Evolutionary conservation across 1,140 invertebrate species (phyloP).

Genomic region (Odontomachus brunneus): DNA sequence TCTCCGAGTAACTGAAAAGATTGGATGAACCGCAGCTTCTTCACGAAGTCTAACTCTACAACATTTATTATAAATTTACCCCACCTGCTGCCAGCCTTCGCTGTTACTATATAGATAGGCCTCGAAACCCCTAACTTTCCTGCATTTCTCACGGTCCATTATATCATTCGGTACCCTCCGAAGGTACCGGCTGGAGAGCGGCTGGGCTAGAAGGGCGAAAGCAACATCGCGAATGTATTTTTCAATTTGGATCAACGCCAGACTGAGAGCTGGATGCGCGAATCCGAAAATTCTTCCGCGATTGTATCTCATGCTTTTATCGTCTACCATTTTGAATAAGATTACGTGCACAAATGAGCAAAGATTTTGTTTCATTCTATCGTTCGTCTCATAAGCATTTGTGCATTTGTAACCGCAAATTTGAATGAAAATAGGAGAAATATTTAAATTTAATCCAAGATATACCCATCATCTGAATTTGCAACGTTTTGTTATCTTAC

Average conservation of each 20-base stretch:
- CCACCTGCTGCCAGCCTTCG: conserved; percentile 35
- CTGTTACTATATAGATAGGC: conserved; percentile 65
- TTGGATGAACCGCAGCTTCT: conserved; percentile 75
- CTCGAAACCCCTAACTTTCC: conserved; percentile 82
- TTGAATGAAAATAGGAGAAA: too few relatives aligned
- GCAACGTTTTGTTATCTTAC: too few relatives aligned
- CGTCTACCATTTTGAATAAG: background rate
- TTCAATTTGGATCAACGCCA: conserved; percentile 78
- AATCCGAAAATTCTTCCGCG: conserved; percentile 40
- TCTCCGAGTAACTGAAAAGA: conserved; percentile 67
- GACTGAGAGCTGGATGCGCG: conserved; percentile 23
- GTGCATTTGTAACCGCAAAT: too few relatives aligned
- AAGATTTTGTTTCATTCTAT: too few relatives aligned
- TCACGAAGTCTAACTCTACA: conserved; percentile 82
- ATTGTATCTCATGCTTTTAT: background rate
- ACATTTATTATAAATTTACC: conserved; percentile 85
- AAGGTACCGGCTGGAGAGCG: conserved; percentile 22
- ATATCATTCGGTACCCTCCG: conserved; percentile 78
- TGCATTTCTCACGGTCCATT: conserved; percentile 81
- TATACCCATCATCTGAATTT: too few relatives aligned
- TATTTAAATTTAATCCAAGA: too few relatives aligned
- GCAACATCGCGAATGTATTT: conserved; percentile 77
- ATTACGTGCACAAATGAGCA: background rate
- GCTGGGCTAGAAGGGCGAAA: conserved; percentile 60
- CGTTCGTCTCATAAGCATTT: too few relatives aligned